Percentiles rank a stretch among this genome's conserved stretches.
Conservation (phyloP, 2,113 vertebrate genomes). For the Ctenodactylus gundi region DNA sequence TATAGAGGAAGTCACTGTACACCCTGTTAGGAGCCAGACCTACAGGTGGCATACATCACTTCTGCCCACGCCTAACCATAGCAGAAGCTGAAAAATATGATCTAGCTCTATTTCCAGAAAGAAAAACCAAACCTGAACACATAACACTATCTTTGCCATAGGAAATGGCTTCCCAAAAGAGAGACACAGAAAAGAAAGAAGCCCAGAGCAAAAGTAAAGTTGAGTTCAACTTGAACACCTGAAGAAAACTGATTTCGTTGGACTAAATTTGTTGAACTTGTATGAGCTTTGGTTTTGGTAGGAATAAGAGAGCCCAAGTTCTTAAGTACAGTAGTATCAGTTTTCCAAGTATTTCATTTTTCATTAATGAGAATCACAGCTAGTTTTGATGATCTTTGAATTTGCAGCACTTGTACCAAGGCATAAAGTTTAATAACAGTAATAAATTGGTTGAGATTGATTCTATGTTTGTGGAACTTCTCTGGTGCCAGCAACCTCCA, state of each 20-base stretch:
- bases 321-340: background rate
- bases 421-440: background rate
- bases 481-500: conserved; percentile 10
- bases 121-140: background rate
- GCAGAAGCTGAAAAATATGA: background rate
- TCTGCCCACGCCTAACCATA: background rate
- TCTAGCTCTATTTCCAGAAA: conserved; percentile 22
- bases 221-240: background rate
- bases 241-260: conserved; percentile 28
- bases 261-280: conserved; percentile 39
- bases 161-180: background rate
- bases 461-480: background rate
- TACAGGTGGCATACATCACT: background rate
- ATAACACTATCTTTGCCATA: background rate
- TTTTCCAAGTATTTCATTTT: conserved; percentile 34
- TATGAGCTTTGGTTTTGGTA: background rate
- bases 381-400: conserved; percentile 41
- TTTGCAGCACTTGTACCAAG: background rate
- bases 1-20: background rate
- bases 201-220: background rate
- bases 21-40: background rate
- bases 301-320: background rate
- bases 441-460: conserved; percentile 7
- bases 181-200: background rate
- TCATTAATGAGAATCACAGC: background rate